phyloP scores from a whole-genome alignment of 1,140 invertebrate genomes.

The Euwallacea fornicatus region DNA sequence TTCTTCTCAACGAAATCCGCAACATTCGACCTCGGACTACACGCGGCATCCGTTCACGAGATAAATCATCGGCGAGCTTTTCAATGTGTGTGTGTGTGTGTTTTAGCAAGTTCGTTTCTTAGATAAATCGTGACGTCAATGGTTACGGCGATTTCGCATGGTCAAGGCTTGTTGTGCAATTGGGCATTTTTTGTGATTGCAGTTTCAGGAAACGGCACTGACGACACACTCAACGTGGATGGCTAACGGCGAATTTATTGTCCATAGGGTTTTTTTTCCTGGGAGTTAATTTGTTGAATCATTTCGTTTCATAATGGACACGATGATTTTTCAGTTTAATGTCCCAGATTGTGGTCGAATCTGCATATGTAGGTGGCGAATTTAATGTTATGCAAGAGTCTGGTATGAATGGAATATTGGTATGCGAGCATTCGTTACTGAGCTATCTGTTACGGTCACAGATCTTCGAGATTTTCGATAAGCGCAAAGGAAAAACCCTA shows the following conservation, averaged over 20 bases:
- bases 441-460: too few relatives aligned
- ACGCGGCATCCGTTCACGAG: too few relatives aligned
- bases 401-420: too few relatives aligned
- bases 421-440: too few relatives aligned
- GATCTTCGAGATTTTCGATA: too few relatives aligned
- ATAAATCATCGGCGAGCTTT: too few relatives aligned
- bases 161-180: slow-evolving; percentile 9
- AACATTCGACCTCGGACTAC: too few relatives aligned
- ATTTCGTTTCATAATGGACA: not conserved
- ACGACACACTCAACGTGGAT: not conserved
- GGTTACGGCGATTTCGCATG: slow-evolving; percentile 17
- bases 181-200: slow-evolving; percentile 10
- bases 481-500: too few relatives aligned
- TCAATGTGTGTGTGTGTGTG: not conserved
- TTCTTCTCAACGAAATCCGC: too few relatives aligned
- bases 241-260: not conserved
- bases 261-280: slow-evolving; percentile 5
- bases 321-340: slow-evolving; percentile 1
- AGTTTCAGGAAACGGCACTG: not conserved
- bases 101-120: slow-evolving; percentile 9
- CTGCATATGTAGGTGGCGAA: too few relatives aligned
- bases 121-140: slow-evolving; percentile 20
- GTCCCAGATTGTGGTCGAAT: not conserved
- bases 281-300: slow-evolving; percentile 1
- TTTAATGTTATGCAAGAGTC: too few relatives aligned